phyloP scores from a whole-genome alignment of 2,113 vertebrate genomes.

The Aythya baeri region DNA sequence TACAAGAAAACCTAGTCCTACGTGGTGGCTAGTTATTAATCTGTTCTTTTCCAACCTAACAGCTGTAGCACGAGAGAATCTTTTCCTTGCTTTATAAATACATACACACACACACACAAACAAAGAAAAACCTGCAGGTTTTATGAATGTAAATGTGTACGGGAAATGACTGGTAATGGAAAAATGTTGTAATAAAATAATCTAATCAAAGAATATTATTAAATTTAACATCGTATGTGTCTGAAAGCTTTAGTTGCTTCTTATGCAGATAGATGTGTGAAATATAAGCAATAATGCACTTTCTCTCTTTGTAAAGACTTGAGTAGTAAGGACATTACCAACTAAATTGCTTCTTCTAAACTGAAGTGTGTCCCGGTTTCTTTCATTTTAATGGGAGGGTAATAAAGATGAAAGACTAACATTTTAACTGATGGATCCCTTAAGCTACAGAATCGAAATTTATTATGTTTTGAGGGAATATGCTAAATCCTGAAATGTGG shows the following conservation, averaged over 20 bases:
- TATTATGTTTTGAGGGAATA: conserved; percentile 78
- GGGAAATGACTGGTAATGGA: conserved; percentile 75
- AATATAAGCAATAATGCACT: conserved; percentile 70
- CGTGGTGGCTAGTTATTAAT: conserved; percentile 72
- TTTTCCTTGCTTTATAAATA: conserved; percentile 39
- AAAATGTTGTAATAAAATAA: conserved; percentile 71
- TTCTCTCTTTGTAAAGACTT: conserved; percentile 75
- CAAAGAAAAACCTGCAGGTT: conserved; percentile 62
- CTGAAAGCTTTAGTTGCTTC: conserved; percentile 72
- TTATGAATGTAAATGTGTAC: conserved; percentile 64
- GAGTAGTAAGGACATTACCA: conserved; percentile 76
- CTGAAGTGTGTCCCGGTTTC: conserved; percentile 80
- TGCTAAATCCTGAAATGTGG: conserved; percentile 69
- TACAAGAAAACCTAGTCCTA: conserved; percentile 55
- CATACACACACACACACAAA: conserved; percentile 21
- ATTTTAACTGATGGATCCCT: conserved; percentile 82
- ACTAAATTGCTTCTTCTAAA: conserved; percentile 80
- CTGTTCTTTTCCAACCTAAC: conserved; percentile 66
- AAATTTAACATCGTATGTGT: conserved; percentile 68
- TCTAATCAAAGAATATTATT: conserved; percentile 75
- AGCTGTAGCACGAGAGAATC: conserved; percentile 60
- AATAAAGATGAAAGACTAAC: conserved; percentile 86
- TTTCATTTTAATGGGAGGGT: conserved; percentile 84
- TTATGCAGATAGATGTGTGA: conserved; percentile 77
- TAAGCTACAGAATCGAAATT: conserved; percentile 80